phyloP scores from a whole-genome alignment of 2,113 vertebrate genomes.

The Phylloscopus trochiloides region DNA sequence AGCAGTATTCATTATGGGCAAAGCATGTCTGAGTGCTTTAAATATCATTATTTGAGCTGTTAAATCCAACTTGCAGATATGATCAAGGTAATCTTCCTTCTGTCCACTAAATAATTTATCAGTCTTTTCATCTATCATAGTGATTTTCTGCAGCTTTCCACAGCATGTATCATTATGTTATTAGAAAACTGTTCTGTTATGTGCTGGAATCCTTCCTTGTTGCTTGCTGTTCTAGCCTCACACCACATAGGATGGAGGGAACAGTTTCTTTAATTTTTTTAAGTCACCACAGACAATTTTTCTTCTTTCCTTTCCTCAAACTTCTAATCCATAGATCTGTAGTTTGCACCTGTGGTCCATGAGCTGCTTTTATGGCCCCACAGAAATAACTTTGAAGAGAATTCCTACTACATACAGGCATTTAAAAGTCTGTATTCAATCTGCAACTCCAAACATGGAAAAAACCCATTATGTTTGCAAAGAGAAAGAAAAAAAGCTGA shows the following conservation, averaged over 20 bases:
- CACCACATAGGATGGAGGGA: background rate
- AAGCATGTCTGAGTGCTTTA: background rate
- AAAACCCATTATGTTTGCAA: background rate
- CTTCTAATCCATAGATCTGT: background rate
- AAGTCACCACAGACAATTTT: background rate
- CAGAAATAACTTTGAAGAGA: background rate
- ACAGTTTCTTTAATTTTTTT: background rate
- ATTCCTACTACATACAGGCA: background rate
- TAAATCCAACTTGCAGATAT: background rate
- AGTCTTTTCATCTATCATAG: background rate
- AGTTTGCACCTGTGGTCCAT: background rate
- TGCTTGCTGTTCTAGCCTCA: background rate
- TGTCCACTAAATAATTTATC: background rate
- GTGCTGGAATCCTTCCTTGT: background rate
- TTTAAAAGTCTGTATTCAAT: background rate
- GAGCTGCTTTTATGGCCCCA: background rate
- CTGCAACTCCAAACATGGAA: background rate
- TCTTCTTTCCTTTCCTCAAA: background rate
- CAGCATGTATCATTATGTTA: background rate
- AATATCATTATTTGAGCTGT: background rate
- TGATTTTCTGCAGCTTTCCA: background rate
- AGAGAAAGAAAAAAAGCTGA: background rate
- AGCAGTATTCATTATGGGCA: background rate
- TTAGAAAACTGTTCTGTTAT: background rate
- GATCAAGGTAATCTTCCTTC: background rate